phyloP scores from a whole-genome alignment of 2,888 invertebrate species.

The Dione juno region DNA sequence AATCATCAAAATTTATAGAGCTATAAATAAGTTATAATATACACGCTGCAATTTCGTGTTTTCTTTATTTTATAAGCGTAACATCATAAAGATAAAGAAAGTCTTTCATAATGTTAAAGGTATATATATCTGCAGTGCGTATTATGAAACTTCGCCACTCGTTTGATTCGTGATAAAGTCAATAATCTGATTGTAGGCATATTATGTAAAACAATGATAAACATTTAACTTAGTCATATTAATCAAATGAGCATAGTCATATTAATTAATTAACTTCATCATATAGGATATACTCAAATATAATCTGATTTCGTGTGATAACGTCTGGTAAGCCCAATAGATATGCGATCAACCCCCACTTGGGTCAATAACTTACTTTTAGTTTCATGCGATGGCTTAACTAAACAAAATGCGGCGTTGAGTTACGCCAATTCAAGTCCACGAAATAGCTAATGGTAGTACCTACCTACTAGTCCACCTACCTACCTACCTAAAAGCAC shows the following conservation, averaged over 20 bases:
- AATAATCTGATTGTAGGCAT: not conserved
- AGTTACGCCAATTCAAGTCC: too few species aligned
- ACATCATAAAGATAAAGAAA: conserved; percentile 3
- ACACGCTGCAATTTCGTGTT: not conserved
- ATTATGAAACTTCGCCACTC: not conserved
- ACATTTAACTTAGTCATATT: not conserved
- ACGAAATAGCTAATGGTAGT: too few species aligned
- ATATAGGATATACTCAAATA: too few species aligned
- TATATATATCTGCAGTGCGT: conserved; percentile 2
- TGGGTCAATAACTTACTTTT: too few species aligned
- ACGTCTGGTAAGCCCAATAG: too few species aligned
- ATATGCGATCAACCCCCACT: too few species aligned
- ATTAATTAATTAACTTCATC: too few species aligned
- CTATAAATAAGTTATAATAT: not conserved
- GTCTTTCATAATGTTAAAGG: not conserved
- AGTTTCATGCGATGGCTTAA: too few species aligned
- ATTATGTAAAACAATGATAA: conserved; percentile 10
- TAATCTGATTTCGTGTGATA: too few species aligned
- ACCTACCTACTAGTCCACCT: too few species aligned
- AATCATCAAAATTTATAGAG: conserved; percentile 10
- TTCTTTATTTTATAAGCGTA: not conserved
- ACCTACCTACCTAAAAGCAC: too few species aligned
- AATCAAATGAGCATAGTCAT: not conserved
- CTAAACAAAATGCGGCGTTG: too few species aligned
- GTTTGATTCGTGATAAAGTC: conserved; percentile 8